Base-by-base conservation (phyloP, 2,888 invertebrate genomes). In the Phortica magna region DNA sequence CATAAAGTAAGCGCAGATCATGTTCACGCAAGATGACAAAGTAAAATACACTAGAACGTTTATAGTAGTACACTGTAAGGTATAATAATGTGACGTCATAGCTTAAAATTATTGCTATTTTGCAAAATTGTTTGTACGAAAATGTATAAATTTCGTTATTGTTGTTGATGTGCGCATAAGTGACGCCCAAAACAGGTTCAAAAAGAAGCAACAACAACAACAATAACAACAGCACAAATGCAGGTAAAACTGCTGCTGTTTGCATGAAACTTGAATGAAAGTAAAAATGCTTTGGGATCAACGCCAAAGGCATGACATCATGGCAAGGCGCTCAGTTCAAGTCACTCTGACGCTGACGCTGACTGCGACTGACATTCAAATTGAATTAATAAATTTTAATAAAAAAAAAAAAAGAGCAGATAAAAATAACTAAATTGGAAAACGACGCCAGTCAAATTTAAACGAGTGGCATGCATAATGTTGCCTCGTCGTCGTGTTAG, bases 1-100 rank as follows among this genome's bases (percentile, higher is more conserved):
- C 53, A n/a, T 71, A 71, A 53, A 53, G 53, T 31, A 53, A 55
- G 53, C 55, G 70, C 42, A 71, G 70, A 71, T 55, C 53, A 71
- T 31, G 9, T 71, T 71, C 55, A 55, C 22, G 19, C 4, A 6
- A 68, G 43, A 14, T 22, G 1, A 42, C 19, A 0, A 64, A 39
- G 22, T 19, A 19, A 31, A 7, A 12, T 64, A 31, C 48, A 39
- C 14, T 39, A 31, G 39, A 64, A 64, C n/a, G n/a, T n/a, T n/a
- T n/a, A n/a, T n/a, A n/a, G n/a, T n/a, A n/a, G n/a, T n/a, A n/a
- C 31, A 31, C 31, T 31, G 31, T 64, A 9, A 14, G 5, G 14
- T 10, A 64, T n/a, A 17, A 43, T 12, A 43, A 10, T 48, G 39
- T 71, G 70, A 71, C 70, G 70, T 71, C 70, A 71, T n/a, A 59